phyloP scores from a whole-genome alignment of 2,113 vertebrate genomes.

The Choloepus hoffmanni region DNA sequence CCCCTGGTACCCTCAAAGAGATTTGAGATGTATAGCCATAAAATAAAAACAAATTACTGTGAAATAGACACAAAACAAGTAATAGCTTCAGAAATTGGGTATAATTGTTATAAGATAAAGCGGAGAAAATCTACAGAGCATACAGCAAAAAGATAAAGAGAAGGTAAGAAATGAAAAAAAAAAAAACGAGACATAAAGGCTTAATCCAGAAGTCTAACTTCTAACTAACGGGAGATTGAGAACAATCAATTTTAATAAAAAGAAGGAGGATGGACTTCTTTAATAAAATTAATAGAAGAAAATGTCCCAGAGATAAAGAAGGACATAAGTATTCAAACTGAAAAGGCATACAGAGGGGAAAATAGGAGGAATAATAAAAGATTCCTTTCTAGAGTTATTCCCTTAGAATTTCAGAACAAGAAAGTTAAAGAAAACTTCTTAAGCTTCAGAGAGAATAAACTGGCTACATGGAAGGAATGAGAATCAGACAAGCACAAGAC shows the following conservation, averaged over 20 bases:
- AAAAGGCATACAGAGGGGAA: neutral
- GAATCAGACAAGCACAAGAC: neutral
- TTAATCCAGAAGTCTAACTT: neutral
- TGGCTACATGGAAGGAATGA: neutral
- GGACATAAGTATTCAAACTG: neutral
- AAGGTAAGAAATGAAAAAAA: constrained; percentile 10
- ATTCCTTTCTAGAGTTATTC: neutral
- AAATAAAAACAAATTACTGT: constrained; percentile 21
- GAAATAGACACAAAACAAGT: constrained; percentile 29
- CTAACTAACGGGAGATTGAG: neutral
- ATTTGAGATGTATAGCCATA: neutral
- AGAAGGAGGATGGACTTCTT: neutral
- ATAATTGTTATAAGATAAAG: constrained; percentile 15
- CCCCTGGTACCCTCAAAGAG: neutral
- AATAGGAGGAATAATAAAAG: neutral
- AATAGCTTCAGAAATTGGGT: constrained; percentile 43
- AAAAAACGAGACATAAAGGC: neutral
- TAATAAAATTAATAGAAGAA: constrained; percentile 29
- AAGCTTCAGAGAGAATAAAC: constrained; percentile 17
- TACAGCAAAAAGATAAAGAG: neutral
- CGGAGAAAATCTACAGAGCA: constrained; percentile 28
- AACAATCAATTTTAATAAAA: constrained; percentile 14
- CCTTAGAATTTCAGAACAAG: constrained; percentile 18
- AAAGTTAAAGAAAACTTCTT: neutral
- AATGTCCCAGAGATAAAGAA: neutral